Conservation (phyloP, 2,113 vertebrate genomes). For the Sitta europaea region DNA sequence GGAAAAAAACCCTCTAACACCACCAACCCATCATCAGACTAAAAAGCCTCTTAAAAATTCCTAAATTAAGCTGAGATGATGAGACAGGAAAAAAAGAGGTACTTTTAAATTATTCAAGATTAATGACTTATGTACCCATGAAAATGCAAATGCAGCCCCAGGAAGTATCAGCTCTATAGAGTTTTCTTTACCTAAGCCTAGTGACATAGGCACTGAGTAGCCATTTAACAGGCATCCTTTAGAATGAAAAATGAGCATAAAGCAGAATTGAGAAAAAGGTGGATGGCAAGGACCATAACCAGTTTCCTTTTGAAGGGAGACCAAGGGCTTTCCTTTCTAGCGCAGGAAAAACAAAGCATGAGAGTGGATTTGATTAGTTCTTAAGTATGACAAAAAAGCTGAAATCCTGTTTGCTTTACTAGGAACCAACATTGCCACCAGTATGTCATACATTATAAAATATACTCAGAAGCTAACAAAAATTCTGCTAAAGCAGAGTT, state of each 20-base stretch:
- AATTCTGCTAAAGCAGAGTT: not conserved
- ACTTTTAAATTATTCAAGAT: not conserved
- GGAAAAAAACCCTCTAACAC: no score
- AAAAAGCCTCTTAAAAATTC: not conserved
- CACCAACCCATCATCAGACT: not conserved
- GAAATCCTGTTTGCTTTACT: not conserved
- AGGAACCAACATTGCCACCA: not conserved
- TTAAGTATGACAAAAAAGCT: fast-evolving
- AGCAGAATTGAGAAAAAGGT: not conserved
- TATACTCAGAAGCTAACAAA: not conserved
- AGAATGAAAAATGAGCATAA: not conserved
- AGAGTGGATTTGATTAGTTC: not conserved
- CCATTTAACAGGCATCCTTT: not conserved
- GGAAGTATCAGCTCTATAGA: not conserved
- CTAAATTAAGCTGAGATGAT: not conserved
- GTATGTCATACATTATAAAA: not conserved
- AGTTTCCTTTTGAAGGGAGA: not conserved
- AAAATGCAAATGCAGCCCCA: not conserved
- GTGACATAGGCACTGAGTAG: not conserved
- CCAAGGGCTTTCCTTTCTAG: not conserved
- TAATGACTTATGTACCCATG: not conserved
- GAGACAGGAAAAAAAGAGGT: not conserved
- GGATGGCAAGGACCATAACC: not conserved
- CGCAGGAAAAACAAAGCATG: not conserved
- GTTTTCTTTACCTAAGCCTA: not conserved